Conservation (phyloP, 1,140 invertebrate species). For the Gyrodactylus salaris region DNA sequence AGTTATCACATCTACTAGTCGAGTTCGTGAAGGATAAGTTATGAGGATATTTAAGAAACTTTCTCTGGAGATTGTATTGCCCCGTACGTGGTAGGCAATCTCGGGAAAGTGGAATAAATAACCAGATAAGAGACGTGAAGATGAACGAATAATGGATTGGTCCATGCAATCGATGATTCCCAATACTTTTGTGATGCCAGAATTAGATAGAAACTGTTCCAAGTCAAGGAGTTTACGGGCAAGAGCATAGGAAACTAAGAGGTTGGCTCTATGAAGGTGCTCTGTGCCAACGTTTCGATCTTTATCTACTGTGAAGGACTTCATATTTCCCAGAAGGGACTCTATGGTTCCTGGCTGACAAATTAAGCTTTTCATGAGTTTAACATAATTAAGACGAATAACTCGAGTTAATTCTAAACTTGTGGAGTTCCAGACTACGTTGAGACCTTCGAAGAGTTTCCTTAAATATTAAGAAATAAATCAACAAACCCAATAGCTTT, state of each 20-base stretch:
- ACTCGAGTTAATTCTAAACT: background rate
- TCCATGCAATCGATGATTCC: background rate
- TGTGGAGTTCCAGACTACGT: background rate
- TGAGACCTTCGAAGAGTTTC: background rate
- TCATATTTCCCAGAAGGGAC: background rate
- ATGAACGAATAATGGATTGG: background rate
- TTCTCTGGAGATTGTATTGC: background rate
- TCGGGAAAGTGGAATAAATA: background rate
- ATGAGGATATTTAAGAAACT: background rate
- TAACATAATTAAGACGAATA: background rate
- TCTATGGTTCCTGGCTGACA: background rate
- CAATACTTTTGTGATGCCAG: background rate
- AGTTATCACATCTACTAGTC: background rate
- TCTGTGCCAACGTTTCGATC: background rate
- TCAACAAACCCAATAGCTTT: background rate
- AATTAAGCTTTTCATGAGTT: background rate
- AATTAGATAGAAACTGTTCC: background rate
- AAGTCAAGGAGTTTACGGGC: background rate
- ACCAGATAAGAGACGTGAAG: background rate
- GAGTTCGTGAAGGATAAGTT: background rate
- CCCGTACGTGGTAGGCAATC: background rate
- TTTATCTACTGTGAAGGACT: background rate
- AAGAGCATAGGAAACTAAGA: background rate
- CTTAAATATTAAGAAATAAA: background rate
- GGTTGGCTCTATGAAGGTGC: background rate